Base-by-base conservation (phyloP, 2,113 vertebrate species). In the Callionymus lyra region DNA sequence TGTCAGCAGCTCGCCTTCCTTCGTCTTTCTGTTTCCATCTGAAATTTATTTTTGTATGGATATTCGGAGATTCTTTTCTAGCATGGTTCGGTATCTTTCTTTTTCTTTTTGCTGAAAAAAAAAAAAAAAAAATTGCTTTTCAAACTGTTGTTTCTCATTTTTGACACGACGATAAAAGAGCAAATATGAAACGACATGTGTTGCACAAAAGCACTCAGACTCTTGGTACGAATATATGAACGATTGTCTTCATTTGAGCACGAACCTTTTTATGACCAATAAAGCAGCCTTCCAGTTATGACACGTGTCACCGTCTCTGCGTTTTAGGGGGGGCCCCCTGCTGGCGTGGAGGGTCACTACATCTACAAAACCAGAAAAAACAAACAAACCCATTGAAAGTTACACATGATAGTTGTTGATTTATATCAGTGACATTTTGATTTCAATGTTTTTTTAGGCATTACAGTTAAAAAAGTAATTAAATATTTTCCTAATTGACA, bases 171-270 rank as follows among this genome's bases (percentile, higher is more conserved):
- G 74, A 81, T 77, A 74, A 80, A 54, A 83, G 21, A 75, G 70
- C 12, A 31, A n/a, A 74, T 76, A 44, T 80, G 3, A 77, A 69
- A 83, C 67, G 79, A 75, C 79, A 79, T 84, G 82, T 88, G 83
- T 85, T 82, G 82, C 84, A 85, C 82, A 85, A 27, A 27, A 82
- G 81, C 82, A 85, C 82, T 82, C 72, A 73, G 80, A 85, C 80
- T 85, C 77, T 84, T 84, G 82, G 81, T 79, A 83, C 79, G 73
- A 85, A 83, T 76, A 82, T 82, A 82, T 84, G 81, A 85, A 86
- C 82, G 83, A 85, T 85, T 87, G 84, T 87, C 85, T 87, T 87
- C 80, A 86, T 87, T 88, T 88, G 85, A 88, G 84, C 83, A 88
- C 83, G 82, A 85, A 83, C 76, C 81, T 86, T 87, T 87, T 87